A percentile compares a stretch with the other conserved stretches of the same genome.
These are phyloP conservation scores for Drosophila paucipuncta DNA, from an alignment of 2,888 invertebrate genomes.

Conservation along the genomic window DNA sequence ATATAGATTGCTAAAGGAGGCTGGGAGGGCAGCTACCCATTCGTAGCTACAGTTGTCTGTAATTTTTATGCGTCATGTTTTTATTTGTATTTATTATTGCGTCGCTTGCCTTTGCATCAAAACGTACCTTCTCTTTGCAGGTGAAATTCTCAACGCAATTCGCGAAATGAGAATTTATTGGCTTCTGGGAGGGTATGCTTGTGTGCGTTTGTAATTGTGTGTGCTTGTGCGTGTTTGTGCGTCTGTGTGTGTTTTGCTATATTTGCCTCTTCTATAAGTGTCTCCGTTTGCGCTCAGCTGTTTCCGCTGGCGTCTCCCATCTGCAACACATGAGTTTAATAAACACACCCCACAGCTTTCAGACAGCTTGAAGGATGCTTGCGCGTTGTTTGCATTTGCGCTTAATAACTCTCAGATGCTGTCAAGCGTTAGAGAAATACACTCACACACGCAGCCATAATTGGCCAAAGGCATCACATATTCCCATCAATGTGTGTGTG, in stretches of 20 bases:
- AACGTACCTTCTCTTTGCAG: constrained; percentile 64
- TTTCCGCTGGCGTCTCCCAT: constrained; percentile 45
- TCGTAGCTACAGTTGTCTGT: constrained; percentile 38
- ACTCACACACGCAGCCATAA: constrained; percentile 2
- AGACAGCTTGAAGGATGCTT: constrained; percentile 54
- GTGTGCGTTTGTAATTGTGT: constrained; percentile 16
- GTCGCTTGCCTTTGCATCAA: constrained; percentile 40
- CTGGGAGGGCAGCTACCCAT: constrained; percentile 1
- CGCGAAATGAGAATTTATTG: constrained; percentile 78
- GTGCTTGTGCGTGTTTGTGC: constrained; percentile 12
- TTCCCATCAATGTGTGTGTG: constrained; percentile 6
- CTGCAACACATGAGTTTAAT: constrained; percentile 63
- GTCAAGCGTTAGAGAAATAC: constrained; percentile 25
- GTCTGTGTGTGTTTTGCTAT: constrained; percentile 19
- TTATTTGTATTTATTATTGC: constrained; percentile 81
- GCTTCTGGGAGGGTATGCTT: constrained; percentile 48
- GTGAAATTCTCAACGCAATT: constrained; percentile 69
- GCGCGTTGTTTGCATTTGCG: constrained; percentile 61
- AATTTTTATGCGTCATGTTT: constrained; percentile 78
- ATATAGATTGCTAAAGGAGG: constrained; percentile 67
- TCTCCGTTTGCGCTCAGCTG: constrained; percentile 44
- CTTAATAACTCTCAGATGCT: constrained; percentile 67
- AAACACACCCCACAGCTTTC: constrained; percentile 52
- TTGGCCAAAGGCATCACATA: constrained; percentile 14
- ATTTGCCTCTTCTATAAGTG: constrained; percentile 48